phyloP scores from a whole-genome alignment of 2,888 invertebrate genomes.

The Glyphotaelius pellucidus region DNA sequence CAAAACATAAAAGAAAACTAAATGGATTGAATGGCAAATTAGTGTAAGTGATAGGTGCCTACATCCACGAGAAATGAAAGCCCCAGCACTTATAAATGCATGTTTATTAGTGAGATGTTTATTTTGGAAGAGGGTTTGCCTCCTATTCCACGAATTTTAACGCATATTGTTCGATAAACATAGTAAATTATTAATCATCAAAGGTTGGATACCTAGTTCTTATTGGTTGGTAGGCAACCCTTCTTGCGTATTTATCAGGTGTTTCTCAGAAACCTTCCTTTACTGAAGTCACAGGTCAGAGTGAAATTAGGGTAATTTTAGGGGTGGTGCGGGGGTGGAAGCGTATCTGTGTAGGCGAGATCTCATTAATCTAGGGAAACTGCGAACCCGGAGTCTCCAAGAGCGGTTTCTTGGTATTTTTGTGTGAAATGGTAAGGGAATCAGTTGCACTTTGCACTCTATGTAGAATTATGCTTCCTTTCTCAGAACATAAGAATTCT shows the following conservation, averaged over 20 bases:
- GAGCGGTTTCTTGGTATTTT: not conserved
- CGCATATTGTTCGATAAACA: not conserved
- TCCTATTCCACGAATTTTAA: not conserved
- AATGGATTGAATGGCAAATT: not conserved
- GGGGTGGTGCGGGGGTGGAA: not conserved
- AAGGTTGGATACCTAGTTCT: not conserved
- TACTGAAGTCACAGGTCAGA: not conserved
- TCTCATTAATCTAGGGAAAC: not conserved
- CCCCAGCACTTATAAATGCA: not conserved
- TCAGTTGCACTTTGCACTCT: not conserved
- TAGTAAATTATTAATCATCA: conserved; percentile 11
- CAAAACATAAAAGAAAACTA: too few relatives aligned
- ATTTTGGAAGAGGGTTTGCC: not conserved
- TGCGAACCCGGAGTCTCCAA: not conserved
- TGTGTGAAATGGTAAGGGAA: not conserved
- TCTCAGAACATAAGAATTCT: too few relatives aligned
- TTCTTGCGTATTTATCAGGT: conserved; percentile 46
- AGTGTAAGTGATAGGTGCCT: not conserved
- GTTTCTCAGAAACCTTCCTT: conserved; percentile 14
- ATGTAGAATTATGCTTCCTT: too few relatives aligned
- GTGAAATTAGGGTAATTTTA: conserved; percentile 16
- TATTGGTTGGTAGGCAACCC: conserved; percentile 11
- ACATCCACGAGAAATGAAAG: not conserved
- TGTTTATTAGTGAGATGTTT: not conserved
- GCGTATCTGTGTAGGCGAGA: not conserved